A percentile compares a stretch with the other conserved stretches of the same genome.
Evolutionary conservation across 2,113 vertebrate genomes (phyloP).

Genomic region (Phalacrocorax brasilianus): DNA sequence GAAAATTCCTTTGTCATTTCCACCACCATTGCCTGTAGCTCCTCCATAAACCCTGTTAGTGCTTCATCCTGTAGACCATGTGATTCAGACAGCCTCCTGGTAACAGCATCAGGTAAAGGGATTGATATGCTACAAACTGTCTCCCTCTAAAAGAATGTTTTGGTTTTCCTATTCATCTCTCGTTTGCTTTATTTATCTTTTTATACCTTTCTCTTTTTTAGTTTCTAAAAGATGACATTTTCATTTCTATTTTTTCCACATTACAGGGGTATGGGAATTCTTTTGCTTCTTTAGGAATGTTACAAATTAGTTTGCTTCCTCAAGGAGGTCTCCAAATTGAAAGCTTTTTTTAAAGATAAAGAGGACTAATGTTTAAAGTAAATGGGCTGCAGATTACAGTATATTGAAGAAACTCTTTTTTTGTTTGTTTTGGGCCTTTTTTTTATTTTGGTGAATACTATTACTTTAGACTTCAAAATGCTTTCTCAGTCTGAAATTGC

Average conservation of each 20-base stretch:
- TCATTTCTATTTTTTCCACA: background rate
- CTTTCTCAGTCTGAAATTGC: background rate
- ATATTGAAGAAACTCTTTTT: background rate
- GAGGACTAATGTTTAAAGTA: background rate
- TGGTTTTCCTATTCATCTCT: background rate
- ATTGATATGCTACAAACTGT: constrained; percentile 74
- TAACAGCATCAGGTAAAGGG: constrained; percentile 99
- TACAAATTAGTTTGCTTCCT: constrained; percentile 14
- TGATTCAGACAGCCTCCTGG: constrained; percentile 94
- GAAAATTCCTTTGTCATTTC: constrained; percentile 88
- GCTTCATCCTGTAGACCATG: constrained; percentile 90
- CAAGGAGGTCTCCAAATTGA: background rate
- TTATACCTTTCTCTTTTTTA: background rate
- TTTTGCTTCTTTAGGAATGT: constrained; percentile 27
- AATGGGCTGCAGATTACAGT: background rate
- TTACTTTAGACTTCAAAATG: background rate
- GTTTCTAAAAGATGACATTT: constrained; percentile 16
- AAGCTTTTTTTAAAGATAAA: background rate
- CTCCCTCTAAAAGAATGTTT: constrained; percentile 45
- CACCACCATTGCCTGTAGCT: constrained; percentile 88
- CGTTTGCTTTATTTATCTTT: background rate
- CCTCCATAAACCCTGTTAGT: constrained; percentile 91
- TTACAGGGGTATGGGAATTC: constrained; percentile 70
- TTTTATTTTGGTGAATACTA: background rate
- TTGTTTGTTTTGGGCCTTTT: background rate